A percentile compares a stretch with the other conserved stretches of the same genome.
These are phyloP conservation scores for Motacilla alba DNA, from an alignment of 2,113 vertebrate species.

Conservation along the genomic window DNA sequence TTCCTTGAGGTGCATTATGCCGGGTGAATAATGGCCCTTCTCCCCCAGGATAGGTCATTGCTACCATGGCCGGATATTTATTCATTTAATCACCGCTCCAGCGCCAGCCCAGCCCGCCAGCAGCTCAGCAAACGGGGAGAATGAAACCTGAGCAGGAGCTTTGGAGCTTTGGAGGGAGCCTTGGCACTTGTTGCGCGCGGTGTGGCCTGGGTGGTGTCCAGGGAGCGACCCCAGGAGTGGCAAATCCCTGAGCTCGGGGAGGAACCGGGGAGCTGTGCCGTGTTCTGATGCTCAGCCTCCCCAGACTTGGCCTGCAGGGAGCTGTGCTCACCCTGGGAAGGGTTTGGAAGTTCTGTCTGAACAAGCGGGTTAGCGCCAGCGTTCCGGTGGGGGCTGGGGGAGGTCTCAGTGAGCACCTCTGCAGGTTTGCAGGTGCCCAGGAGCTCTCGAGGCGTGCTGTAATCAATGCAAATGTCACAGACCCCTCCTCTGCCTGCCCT, in stretches of 20 bases:
- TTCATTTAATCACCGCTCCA: constrained; percentile 47
- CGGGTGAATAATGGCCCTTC: constrained; percentile 63
- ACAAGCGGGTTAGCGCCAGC: rapidly evolving
- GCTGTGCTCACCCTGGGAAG: neutral
- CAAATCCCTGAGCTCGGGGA: rapidly evolving
- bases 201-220: rapidly evolving
- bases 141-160: neutral
- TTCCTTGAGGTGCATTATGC: constrained; percentile 53
- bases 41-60: constrained; percentile 63
- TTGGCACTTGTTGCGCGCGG: neutral
- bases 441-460: neutral
- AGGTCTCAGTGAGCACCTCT: rapidly evolving
- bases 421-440: neutral
- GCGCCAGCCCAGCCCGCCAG: neutral
- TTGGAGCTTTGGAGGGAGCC: neutral
- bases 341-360: rapidly evolving
- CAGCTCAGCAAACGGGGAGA: neutral
- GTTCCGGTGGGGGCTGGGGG: rapidly evolving
- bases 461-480: neutral
- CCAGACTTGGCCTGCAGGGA: no score
- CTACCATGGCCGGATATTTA: constrained; percentile 36
- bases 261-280: rapidly evolving
- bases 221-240: rapidly evolving
- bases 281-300: rapidly evolving
- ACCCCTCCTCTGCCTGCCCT: rapidly evolving